Percentiles rank a stretch among this genome's conserved stretches.
Conservation (phyloP, 2,888 invertebrate species). For the Idaea straminata region DNA sequence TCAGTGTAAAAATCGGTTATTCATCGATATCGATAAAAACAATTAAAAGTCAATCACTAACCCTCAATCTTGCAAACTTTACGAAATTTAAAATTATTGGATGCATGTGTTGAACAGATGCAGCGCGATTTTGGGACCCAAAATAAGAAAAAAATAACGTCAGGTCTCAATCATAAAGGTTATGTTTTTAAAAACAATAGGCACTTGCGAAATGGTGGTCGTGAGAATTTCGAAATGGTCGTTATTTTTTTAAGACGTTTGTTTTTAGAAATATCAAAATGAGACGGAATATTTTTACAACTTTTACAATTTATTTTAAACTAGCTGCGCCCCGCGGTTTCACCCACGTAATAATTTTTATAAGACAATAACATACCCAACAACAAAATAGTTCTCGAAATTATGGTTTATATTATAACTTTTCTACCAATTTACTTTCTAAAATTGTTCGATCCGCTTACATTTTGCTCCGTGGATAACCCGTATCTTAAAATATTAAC, state of each 20-base stretch:
- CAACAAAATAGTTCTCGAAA: no score
- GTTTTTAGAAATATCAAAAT: not conserved
- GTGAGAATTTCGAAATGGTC: slow-evolving; percentile 14
- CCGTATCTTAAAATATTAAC: no score
- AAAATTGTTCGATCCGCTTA: no score
- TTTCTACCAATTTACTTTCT: no score
- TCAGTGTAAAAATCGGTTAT: not conserved
- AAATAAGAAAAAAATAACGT: slow-evolving; percentile 49
- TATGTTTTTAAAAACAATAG: slow-evolving; percentile 60
- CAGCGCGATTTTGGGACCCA: slow-evolving; percentile 46
- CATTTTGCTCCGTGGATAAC: no score
- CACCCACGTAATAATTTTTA: no score
- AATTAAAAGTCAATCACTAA: slow-evolving; percentile 35
- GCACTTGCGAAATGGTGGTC: slow-evolving; percentile 18
- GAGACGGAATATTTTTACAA: not conserved
- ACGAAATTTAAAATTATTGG: slow-evolving; percentile 59
- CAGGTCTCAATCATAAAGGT: slow-evolving; percentile 43
- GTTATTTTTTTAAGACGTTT: not conserved
- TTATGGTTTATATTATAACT: no score
- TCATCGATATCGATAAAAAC: slow-evolving; percentile 14
- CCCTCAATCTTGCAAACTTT: slow-evolving; percentile 54
- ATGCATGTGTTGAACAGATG: slow-evolving; percentile 72
- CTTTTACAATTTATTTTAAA: no score
- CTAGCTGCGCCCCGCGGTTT: no score
- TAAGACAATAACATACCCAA: no score